phyloP scores from a whole-genome alignment of 1,140 invertebrate genomes.

The Drosophila quadrilineata region DNA sequence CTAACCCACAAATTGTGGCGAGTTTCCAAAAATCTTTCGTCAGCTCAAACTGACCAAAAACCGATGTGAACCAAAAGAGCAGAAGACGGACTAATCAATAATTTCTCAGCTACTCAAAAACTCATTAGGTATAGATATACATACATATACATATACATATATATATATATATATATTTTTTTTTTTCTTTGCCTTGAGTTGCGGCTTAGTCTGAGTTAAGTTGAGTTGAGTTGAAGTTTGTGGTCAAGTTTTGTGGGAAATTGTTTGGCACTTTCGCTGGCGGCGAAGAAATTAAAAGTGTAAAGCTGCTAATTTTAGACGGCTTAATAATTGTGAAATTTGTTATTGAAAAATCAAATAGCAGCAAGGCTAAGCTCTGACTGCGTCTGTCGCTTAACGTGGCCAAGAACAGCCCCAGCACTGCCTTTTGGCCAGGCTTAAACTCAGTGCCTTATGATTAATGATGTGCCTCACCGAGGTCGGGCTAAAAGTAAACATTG shows the following conservation, averaged over 20 bases:
- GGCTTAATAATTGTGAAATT: slow-evolving; percentile 19
- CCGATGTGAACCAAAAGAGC: not conserved
- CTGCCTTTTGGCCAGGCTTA: no score
- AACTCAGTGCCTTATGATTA: slow-evolving; percentile 52
- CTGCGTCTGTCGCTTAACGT: slow-evolving; percentile 3
- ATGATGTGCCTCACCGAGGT: slow-evolving; percentile 52
- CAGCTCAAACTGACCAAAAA: not conserved
- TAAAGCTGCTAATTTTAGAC: slow-evolving; percentile 54
- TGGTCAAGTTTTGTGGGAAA: no score
- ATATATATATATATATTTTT: no score
- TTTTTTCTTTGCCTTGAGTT: no score
- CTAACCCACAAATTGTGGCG: slow-evolving; percentile 59
- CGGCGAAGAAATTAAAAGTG: slow-evolving; percentile 68
- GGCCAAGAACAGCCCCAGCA: slow-evolving; percentile 21
- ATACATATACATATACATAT: no score
- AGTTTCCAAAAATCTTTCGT: not conserved
- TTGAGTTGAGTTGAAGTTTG: not conserved
- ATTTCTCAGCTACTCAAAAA: slow-evolving; percentile 67
- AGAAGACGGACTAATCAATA: slow-evolving; percentile 51
- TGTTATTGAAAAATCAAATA: slow-evolving; percentile 66
- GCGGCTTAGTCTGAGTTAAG: slow-evolving; percentile 36
- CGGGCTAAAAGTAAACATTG: slow-evolving; percentile 54
- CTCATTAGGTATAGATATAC: slow-evolving; percentile 64
- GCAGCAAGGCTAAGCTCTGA: slow-evolving; percentile 6
- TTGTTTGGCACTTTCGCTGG: slow-evolving; percentile 59